Evolutionary conservation across 2,888 invertebrate species (phyloP), one percentile per base, ranked within the genome.

Genomic region (Melieria crassipennis): DNA sequence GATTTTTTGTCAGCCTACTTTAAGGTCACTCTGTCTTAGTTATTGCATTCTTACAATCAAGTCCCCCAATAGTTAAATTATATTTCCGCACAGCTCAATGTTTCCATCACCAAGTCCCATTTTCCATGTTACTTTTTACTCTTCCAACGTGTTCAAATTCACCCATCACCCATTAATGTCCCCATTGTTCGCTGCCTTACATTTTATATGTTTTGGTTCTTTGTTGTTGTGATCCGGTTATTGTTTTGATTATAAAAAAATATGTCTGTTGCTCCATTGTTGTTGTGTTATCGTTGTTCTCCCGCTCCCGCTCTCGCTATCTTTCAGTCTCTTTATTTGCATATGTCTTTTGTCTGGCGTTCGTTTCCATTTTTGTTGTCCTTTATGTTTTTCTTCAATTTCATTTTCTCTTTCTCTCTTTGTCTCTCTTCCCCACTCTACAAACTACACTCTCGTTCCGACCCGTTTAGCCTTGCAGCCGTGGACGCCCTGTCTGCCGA

Each of bases 401-500:
- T 30, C 30, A 30, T 30, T 30, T 30, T 50, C 16, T 47, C 13
- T 61, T 42, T 46, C 79, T 80, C 80, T 79, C 79, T 83, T 78
- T 80, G 77, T 83, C 79, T 83, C 80, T 84, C 79, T 81, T 78
- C 81, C 79, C 81, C 79, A 79, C 78, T 77, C 76, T 75, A 74
- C 73, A 73, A 42, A 43, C 46, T 66, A 66, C 55, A 62, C 55
- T 63, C 56, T 57, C 50, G 64, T 64, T 64, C 55, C 52, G 58
- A 50, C 67, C 60, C 58, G 46, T 81, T 47, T 81, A 86, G 87
- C 85, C 72, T 83, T 87, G 76, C 87, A 87, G 82, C 87, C 87
- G 60, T 87, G 87, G 87, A 87, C 87, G 67, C 87, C 87, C 72
- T 87, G 87, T 77, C 80, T 87, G 79, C 87, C 87, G 74, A 87